phyloP scores from a whole-genome alignment of 2,797 vertebrate species.

The Melanogrammus aeglefinus region DNA sequence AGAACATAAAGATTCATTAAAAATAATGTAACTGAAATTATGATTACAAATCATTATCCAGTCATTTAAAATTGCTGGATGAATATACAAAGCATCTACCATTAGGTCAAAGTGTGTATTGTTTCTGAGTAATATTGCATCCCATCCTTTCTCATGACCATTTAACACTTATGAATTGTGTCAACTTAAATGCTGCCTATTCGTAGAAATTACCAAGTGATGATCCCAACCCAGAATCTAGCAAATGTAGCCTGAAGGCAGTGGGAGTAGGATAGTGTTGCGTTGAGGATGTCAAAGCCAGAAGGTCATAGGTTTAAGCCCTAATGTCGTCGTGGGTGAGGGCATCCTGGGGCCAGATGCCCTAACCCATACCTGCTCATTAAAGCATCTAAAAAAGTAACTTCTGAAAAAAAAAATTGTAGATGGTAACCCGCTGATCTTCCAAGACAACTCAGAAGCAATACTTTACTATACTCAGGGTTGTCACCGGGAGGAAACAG shows the following conservation, averaged over 20 bases:
- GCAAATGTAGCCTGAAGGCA: neutral
- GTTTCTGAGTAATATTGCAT: neutral
- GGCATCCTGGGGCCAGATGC: neutral
- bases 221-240: neutral
- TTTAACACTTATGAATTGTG: neutral
- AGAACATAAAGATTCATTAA: neutral
- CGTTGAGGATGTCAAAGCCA: neutral
- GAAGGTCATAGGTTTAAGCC: neutral
- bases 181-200: neutral
- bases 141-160: neutral
- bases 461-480: slow-evolving; percentile 2
- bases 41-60: neutral
- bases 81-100: neutral
- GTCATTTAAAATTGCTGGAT: neutral
- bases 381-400: neutral
- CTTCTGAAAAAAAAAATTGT: neutral
- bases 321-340: neutral
- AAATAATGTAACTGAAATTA: neutral
- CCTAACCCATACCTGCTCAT: neutral
- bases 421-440: neutral
- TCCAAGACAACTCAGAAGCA: neutral
- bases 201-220: neutral
- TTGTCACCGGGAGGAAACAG: neutral
- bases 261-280: neutral
- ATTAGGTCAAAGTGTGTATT: neutral